Evolutionary conservation across 2,888 invertebrate genomes (phyloP), one percentile per base, ranked within the genome.

Genomic region (Lumbricus terrestris): DNA sequence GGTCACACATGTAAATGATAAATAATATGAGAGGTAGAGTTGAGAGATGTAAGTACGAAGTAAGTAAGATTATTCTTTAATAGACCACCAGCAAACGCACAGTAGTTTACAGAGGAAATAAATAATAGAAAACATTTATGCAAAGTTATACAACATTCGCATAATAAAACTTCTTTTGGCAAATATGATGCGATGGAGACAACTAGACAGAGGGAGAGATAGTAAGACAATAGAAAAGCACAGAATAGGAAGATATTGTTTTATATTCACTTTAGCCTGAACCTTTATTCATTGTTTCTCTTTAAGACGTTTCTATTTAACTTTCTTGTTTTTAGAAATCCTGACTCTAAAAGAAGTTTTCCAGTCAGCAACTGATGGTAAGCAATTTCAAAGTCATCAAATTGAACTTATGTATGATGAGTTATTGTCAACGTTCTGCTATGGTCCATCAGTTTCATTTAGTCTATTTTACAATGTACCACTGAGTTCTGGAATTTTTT

Each of bases 281-380:
- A 11, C 47, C 69, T 69, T 29, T 69, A n/a, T n/a, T n/a, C 69
- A n/a, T 69, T 69, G n/a, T 69, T 69, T 13, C 69, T n/a, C 6
- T 69, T 69, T 38, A 23, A 83, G n/a, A n/a, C n/a, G 3, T 83
- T 20, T 90, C 13, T 85, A 90, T 37, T 40, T 20, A 23, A 85
- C 90, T 91, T 83, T 83, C 18, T 47, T 47, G 20, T 20, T n/a
- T 33, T 90, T 89, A 91, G 91, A 91, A 54, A 82, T 91, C 20
- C 15, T 69, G 16, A 90, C 54, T 29, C 88, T 91, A 69, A 69
- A 69, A 42, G 89, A 91, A 47, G 93, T 94, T 93, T 94, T 93
- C 90, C 93, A 94, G 90, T 92, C 93, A 90, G 93, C 94, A n/a
- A 93, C 94, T 88, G 92, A 93, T 93, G 95, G 95, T 95, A 93